Percentiles rank a stretch among this genome's conserved stretches.
phyloP scores from a whole-genome alignment of 92 coral and sea anemone species.

The Muricea muricata region DNA sequence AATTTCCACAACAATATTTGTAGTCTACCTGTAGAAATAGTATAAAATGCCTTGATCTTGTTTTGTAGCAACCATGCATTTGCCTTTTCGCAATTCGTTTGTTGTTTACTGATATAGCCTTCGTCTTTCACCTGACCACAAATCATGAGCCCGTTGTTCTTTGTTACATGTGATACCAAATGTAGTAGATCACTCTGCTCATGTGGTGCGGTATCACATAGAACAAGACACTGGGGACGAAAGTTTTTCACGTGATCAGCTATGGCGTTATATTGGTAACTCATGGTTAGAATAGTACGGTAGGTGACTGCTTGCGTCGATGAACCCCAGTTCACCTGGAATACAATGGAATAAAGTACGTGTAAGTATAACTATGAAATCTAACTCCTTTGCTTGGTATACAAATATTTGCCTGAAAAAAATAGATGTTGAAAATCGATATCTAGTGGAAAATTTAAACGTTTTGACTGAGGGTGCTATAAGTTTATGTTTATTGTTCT shows the following conservation, averaged over 20 bases:
- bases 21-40: constrained; percentile 78
- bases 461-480: no score
- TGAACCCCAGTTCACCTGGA: constrained; percentile 99
- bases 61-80: constrained; percentile 73
- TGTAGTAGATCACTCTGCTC: constrained; percentile 83
- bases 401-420: no score
- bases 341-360: background rate
- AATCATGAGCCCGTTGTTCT: constrained; percentile 91
- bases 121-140: constrained; percentile 88
- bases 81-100: constrained; percentile 61
- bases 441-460: no score
- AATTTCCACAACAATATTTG: no score
- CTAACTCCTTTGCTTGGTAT: no score
- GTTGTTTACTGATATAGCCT: constrained; percentile 36
- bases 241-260: constrained; percentile 99
- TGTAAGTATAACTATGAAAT: background rate
- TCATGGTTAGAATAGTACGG: constrained; percentile 91
- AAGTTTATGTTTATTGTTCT: no score
- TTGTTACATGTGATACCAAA: constrained; percentile 92
- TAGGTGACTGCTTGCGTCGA: constrained; percentile 96
- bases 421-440: no score
- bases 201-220: constrained; percentile 87
- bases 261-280: constrained; percentile 85
- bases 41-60: constrained; percentile 88
- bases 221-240: constrained; percentile 96